Percentiles rank a stretch among this genome's conserved stretches.
Evolutionary conservation across 2,888 invertebrate species (phyloP).

Genomic region (Mesoligia furuncula): DNA sequence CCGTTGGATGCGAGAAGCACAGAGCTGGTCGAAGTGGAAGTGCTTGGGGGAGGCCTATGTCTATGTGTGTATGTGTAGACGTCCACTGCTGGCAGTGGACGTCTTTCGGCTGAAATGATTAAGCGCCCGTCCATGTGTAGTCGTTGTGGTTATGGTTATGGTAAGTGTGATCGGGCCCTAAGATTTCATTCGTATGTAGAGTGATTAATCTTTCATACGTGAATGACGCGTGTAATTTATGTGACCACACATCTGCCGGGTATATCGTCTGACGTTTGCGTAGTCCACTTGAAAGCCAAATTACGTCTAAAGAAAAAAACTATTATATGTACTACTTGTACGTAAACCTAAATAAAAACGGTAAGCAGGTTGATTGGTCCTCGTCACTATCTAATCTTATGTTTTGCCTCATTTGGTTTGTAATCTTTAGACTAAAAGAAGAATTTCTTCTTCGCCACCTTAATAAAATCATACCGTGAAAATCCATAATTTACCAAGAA

Average conservation of each 20-base stretch:
- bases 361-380: too few species aligned
- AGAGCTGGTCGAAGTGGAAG: too few species aligned
- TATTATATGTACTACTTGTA: not conserved
- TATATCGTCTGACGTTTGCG: not conserved
- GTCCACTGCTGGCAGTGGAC: too few species aligned
- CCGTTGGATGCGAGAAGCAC: too few species aligned
- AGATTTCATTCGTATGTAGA: not conserved
- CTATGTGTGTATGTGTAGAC: too few species aligned
- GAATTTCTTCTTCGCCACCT: not conserved
- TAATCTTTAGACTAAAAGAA: too few species aligned
- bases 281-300: slow-evolving; percentile 18
- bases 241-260: slow-evolving; percentile 18
- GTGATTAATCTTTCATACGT: slow-evolving; percentile 6
- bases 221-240: slow-evolving; percentile 16
- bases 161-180: not conserved
- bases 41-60: too few species aligned
- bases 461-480: not conserved
- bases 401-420: not conserved
- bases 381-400: not conserved
- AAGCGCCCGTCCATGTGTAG: not conserved
- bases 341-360: not conserved
- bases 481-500: not conserved
- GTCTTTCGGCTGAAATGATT: too few species aligned
- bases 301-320: not conserved
- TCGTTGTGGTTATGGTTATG: not conserved